Base-by-base conservation (phyloP, 2,797 vertebrate genomes). In the Sciaenops ocellatus region DNA sequence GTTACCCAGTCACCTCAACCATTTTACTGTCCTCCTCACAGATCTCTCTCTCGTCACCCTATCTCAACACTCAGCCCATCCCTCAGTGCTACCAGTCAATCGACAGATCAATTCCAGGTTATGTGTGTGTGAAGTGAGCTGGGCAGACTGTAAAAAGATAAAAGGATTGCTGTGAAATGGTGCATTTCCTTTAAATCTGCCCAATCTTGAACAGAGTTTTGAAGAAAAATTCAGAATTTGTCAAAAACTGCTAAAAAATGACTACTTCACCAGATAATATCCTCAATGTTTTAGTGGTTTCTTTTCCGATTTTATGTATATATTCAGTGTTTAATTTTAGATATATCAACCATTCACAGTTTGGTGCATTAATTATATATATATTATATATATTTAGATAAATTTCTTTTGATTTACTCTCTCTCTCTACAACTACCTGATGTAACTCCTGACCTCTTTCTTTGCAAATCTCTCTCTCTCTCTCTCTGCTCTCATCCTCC, bases 361-460 rank as follows among this genome's bases (percentile, higher is more conserved):
- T 59, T 38, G 13, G 8, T 38, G 10, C 22, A 56, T 34, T 64
- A 6, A 71, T 48, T 71, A 9, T 7, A 38, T 34, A 34, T 34
- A 34, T 38, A 38, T 38, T 34, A 34, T 34, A 34, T 38, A 38
- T 38, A 38, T 38, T 9, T 38, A 38, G 34, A 38, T 38, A 7
- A 34, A 34, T 8, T 54, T 44, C 20, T 69, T 73, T 52, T 41
- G 11, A 48, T 54, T 9, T 69, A 15, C n/a, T 41, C 26, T 34
- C 12, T 72, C 68, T 51, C 52, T 52, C 22, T 56, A 8, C 26
- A 46, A 69, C 63, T 69, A 4, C 17, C 65, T 51, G 38, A 54
- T 79, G 13, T 55, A 65, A 48, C 64, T 78, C 79, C 52, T 81
- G 78, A 72, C 74, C 76, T 76, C 50, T n/a, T 70, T 79, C 78